Percentiles rank a stretch among this genome's conserved stretches.
These are phyloP conservation scores for Artibeus jamaicensis DNA, from an alignment of 2,797 vertebrate genomes.

Conservation along the genomic window DNA sequence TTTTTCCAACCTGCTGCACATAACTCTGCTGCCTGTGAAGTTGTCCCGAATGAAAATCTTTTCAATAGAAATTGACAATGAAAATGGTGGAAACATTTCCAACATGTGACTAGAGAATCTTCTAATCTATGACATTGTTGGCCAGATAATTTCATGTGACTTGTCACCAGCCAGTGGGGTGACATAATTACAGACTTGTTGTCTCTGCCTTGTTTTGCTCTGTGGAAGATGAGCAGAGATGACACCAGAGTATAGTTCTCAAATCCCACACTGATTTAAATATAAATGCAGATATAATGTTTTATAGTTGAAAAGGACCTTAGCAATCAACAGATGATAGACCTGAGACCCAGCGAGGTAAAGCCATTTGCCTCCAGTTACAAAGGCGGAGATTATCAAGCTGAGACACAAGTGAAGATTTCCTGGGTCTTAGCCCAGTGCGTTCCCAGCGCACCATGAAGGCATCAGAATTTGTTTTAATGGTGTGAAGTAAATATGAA, in stretches of 20 bases:
- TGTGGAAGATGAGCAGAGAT: background rate
- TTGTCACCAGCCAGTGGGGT: background rate
- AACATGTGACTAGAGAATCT: background rate
- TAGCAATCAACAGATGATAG: background rate
- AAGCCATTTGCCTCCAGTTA: background rate
- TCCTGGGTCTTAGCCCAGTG: background rate
- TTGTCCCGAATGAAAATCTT: background rate
- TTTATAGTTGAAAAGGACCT: background rate
- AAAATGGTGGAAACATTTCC: background rate
- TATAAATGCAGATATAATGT: background rate
- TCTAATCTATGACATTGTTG: background rate
- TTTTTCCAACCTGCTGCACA: background rate
- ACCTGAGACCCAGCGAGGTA: background rate
- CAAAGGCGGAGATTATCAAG: background rate
- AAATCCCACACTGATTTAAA: background rate
- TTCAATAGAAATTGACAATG: background rate
- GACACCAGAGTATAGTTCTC: background rate
- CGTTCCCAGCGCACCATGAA: background rate
- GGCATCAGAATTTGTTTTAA: constrained; percentile 1
- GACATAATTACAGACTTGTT: background rate
- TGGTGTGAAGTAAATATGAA: constrained; percentile 2
- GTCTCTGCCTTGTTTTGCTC: background rate
- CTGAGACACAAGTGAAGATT: background rate
- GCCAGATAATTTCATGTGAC: background rate
- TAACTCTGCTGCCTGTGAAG: background rate